Conservation (phyloP, 2,797 vertebrate genomes). For the Neoniphon sammara region DNA sequence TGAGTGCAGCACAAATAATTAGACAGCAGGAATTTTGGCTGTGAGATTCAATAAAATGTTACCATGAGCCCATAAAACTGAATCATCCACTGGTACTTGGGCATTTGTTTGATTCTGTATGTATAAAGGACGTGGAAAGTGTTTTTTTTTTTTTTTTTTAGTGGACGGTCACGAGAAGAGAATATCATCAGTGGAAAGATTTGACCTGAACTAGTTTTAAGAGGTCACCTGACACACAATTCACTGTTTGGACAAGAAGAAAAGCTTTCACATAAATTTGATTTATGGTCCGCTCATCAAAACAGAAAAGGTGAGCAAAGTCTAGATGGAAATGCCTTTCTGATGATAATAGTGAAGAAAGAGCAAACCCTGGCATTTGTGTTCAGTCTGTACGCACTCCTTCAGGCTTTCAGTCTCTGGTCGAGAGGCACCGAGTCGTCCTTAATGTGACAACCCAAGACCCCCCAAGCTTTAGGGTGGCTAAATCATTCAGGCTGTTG, state of each 20-base stretch:
- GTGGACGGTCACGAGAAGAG: not conserved
- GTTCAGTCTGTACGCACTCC: slow-evolving; percentile 14
- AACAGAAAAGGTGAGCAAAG: not conserved
- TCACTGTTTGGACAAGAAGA: no score
- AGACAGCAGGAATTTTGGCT: no score
- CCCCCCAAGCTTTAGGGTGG: slow-evolving; percentile 40
- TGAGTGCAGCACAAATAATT: no score
- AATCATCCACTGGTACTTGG: no score
- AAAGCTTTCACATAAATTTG: no score
- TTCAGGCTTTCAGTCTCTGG: slow-evolving; percentile 28
- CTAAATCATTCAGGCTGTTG: slow-evolving; percentile 55
- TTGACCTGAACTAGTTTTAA: not conserved
- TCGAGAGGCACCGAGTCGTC: slow-evolving; percentile 29
- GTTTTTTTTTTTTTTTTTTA: not conserved
- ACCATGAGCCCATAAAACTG: no score
- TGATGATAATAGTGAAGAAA: not conserved
- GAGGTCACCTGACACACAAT: not conserved
- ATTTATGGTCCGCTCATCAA: no score
- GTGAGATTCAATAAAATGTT: no score
- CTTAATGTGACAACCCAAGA: slow-evolving; percentile 49
- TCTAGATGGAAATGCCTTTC: not conserved
- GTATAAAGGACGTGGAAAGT: not conserved
- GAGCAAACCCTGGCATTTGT: slow-evolving; percentile 11
- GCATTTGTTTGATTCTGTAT: no score
- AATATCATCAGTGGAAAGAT: not conserved